Evolutionary conservation across 2,113 vertebrate genomes (phyloP).

Genomic region (Struthidea cinerea): DNA sequence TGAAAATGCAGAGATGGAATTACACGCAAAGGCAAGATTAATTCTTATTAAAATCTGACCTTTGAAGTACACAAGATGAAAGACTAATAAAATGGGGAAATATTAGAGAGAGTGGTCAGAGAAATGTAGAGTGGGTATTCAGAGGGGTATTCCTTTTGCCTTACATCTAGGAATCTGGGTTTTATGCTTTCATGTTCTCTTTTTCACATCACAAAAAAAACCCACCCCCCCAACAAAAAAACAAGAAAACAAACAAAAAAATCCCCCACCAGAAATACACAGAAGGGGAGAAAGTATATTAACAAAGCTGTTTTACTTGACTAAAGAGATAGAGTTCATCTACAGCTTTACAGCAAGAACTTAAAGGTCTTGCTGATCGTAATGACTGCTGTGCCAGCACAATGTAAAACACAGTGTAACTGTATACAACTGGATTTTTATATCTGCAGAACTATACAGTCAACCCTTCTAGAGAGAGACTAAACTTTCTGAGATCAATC

Average conservation of each 20-base stretch:
- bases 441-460: background rate
- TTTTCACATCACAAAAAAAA: background rate
- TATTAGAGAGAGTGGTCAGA: background rate
- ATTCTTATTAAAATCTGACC: background rate
- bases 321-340: background rate
- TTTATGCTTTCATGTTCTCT: background rate
- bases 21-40: background rate
- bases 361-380: background rate
- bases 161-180: background rate
- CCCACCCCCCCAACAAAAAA: background rate
- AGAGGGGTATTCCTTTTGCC: background rate
- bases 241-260: background rate
- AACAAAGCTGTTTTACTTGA: background rate
- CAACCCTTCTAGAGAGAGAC: background rate
- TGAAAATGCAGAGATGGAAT: background rate
- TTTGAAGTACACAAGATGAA: background rate
- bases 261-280: fast-evolving
- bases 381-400: background rate
- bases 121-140: background rate
- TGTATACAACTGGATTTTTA: background rate
- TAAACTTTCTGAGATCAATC: background rate
- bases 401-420: background rate
- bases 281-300: background rate
- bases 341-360: background rate
- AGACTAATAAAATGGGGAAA: background rate